Conservation (phyloP, 2,113 vertebrate genomes). For the Clupea harengus region DNA sequence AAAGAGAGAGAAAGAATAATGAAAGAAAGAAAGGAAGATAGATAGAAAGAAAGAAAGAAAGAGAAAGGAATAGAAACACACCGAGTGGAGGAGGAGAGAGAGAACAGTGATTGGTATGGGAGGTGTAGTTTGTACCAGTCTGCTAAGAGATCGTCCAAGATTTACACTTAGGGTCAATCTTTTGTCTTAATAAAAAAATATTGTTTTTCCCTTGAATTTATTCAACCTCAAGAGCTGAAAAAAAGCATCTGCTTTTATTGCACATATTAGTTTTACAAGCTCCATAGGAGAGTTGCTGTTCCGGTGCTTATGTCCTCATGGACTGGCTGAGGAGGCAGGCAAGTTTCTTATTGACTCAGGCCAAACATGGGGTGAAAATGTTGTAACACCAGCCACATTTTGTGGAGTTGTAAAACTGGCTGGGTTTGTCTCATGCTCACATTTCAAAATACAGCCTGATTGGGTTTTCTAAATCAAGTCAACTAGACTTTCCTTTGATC, state of each 20-base stretch:
- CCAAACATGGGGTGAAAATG: background rate
- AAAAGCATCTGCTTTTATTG: conserved; percentile 42
- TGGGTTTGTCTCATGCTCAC: background rate
- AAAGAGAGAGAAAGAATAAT: background rate
- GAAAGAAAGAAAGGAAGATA: background rate
- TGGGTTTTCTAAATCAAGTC: background rate
- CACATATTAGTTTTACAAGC: conserved; percentile 52
- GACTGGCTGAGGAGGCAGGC: background rate
- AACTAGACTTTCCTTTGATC: background rate
- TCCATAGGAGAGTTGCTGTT: conserved; percentile 39
- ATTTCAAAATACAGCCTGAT: background rate
- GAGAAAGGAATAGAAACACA: background rate
- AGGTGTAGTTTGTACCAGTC: background rate
- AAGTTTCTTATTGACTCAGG: background rate
- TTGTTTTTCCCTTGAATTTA: conserved; percentile 49
- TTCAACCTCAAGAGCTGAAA: conserved; percentile 35
- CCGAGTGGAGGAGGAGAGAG: background rate
- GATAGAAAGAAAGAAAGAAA: background rate
- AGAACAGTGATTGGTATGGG: background rate
- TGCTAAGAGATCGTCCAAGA: background rate
- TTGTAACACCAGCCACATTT: background rate
- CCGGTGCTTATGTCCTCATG: conserved; percentile 24
- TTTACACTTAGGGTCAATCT: conserved; percentile 39
- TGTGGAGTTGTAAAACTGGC: background rate
- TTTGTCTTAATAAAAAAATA: conserved; percentile 47